Percentiles rank a stretch among this genome's conserved stretches.
Evolutionary conservation across 2,888 invertebrate genomes (phyloP).

Genomic region (Melangyna quadrimaculata): DNA sequence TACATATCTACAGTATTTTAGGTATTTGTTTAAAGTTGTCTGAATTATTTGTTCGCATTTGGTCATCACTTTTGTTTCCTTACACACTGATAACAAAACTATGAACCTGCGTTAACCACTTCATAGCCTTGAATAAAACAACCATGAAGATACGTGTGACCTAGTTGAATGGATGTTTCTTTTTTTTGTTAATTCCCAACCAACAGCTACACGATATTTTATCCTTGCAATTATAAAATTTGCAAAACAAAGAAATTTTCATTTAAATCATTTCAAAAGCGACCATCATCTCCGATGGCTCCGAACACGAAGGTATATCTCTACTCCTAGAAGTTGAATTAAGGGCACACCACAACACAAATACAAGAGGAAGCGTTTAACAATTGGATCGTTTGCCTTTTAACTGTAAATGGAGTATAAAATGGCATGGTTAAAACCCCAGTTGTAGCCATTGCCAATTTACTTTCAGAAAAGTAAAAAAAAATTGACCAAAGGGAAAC

Average conservation of each 20-base stretch:
- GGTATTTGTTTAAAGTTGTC: no score
- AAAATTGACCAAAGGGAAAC: slow-evolving; percentile 12
- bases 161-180: no score
- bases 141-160: no score
- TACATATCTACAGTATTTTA: no score
- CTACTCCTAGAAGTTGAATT: not conserved
- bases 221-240: not conserved
- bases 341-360: not conserved
- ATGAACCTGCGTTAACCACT: no score
- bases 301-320: not conserved
- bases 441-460: slow-evolving; percentile 47
- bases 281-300: slow-evolving; percentile 1
- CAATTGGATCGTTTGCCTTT: slow-evolving; percentile 27
- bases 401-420: not conserved
- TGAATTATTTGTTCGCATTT: no score
- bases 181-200: not conserved
- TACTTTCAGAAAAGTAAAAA: slow-evolving; percentile 24
- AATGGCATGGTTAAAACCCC: slow-evolving; percentile 29
- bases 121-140: no score
- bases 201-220: not conserved
- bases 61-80: no score
- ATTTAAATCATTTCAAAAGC: slow-evolving; percentile 7
- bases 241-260: slow-evolving; percentile 12
- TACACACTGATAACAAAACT: no score
- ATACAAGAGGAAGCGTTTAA: not conserved